These are phyloP conservation scores for Uloborus plumipes DNA, from an alignment of 2,888 invertebrate species.

Conservation along the genomic window DNA sequence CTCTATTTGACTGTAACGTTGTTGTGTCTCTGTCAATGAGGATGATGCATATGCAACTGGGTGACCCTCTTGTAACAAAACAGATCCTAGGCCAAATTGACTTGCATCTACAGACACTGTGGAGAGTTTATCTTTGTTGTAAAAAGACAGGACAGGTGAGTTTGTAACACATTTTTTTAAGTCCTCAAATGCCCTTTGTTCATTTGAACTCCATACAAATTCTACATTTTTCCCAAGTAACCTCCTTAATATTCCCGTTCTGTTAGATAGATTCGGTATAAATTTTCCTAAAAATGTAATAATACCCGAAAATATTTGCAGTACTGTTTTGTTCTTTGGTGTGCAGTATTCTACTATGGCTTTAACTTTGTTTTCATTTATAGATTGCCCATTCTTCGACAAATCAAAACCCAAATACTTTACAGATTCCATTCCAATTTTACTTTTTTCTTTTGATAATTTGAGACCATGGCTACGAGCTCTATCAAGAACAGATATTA, in stretches of 20 bases:
- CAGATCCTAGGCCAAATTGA: slow-evolving; percentile 16
- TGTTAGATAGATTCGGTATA: slow-evolving; percentile 11
- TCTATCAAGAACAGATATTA: not conserved
- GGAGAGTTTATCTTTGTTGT: not conserved
- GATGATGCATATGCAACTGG: slow-evolving; percentile 16
- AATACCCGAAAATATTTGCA: slow-evolving; percentile 53
- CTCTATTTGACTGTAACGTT: slow-evolving; percentile 46
- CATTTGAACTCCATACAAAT: not conserved
- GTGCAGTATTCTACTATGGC: slow-evolving; percentile 15
- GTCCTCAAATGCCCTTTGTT: slow-evolving; percentile 9
- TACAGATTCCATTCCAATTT: not conserved
- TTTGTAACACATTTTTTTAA: slow-evolving; percentile 7
- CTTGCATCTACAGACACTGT: slow-evolving; percentile 26
- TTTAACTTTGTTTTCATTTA: slow-evolving; percentile 2
- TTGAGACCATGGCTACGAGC: not conserved
- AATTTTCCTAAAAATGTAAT: slow-evolving; percentile 45
- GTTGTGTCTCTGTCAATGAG: slow-evolving; percentile 30
- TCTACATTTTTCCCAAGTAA: slow-evolving; percentile 15
- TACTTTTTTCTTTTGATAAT: not conserved
- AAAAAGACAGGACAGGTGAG: slow-evolving; percentile 7
- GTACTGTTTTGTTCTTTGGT: slow-evolving; percentile 21
- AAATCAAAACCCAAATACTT: slow-evolving; percentile 16
- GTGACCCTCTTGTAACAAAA: slow-evolving; percentile 24
- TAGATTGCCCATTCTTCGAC: not conserved
- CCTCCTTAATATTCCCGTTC: not conserved